A percentile compares a stretch with the other conserved stretches of the same genome.
Conservation (phyloP, 2,797 vertebrate species). For the Cryptoblepharus egeriae region DNA sequence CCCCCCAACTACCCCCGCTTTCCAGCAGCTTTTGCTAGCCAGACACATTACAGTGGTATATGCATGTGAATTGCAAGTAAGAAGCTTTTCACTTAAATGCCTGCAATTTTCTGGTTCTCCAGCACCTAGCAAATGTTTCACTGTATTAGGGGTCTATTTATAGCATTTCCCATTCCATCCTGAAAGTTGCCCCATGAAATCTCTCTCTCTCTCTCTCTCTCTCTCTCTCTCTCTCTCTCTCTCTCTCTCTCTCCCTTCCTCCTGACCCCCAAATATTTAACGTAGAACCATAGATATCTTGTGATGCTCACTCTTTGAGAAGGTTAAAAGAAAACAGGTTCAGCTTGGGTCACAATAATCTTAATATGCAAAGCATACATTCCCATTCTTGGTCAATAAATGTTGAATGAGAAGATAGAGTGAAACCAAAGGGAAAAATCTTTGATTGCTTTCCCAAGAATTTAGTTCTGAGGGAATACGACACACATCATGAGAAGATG, state of each 20-base stretch:
- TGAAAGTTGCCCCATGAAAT: constrained; percentile 47
- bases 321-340: neutral
- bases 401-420: neutral
- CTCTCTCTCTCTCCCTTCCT: too few relatives aligned
- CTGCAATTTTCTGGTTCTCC: constrained; percentile 70
- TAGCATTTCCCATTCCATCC: constrained; percentile 53
- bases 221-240: too few relatives aligned
- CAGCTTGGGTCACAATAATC: neutral
- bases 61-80: constrained; percentile 71
- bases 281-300: neutral
- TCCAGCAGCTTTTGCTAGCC: constrained; percentile 38
- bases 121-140: constrained; percentile 58
- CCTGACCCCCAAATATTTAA: too few relatives aligned
- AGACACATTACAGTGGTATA: constrained; percentile 56
- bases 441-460: neutral
- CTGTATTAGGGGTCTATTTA: constrained; percentile 66
- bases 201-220: too few relatives aligned
- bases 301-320: neutral
- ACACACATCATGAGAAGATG: too few relatives aligned
- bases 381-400: neutral
- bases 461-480: too few relatives aligned
- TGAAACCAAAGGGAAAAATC: neutral
- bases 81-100: constrained; percentile 72
- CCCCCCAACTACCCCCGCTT: neutral
- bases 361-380: neutral